Base-by-base conservation (phyloP, 2,797 vertebrate species). In the Delichon dasypus region DNA sequence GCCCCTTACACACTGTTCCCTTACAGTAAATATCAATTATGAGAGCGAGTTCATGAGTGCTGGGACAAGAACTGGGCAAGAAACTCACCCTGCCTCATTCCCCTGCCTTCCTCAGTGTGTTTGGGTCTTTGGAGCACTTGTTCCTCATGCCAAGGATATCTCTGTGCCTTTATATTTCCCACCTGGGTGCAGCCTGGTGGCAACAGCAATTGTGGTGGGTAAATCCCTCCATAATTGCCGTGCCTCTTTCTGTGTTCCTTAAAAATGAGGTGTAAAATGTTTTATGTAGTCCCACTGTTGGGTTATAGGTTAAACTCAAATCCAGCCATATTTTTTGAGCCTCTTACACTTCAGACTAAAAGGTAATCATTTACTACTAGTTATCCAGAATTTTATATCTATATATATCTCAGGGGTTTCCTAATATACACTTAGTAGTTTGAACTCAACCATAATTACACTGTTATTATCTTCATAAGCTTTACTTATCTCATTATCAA, bases 401-500 rank as follows among this genome's bases (percentile, higher is more conserved):
- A 82, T 95, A 89, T 96, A 82, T 97, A 86, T 97, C 95, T 95
- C 66, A 21, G 91, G 90, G 74, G 85, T 88, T 97, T 94, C 96
- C 95, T 96, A 96, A 95, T 95, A 93, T 84, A 92, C 89, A 85
- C 95, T 97, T 91, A 91, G 90, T 86, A 88, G 96, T 94, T 96
- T 98, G 97, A 98, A 97, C 97, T 97, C 57, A 40, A 84, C 96
- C 94, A 68, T 98, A 98, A 98, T 98, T 98, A 97, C 78, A 95
- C 94, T 96, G 97, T 98, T 97, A 97, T 98, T 98, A 98, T 97
- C 97, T 96, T 97, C 96, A 96, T 95, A 96, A 97, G 97, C 97
- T 98, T 98, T 98, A 97, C 97, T 98, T 98, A 97, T 97, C 97
- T 98, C 97, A 97, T 97, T 98, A 97, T 97, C 95, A 97, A 88